phyloP scores from a whole-genome alignment of 2,113 vertebrate genomes.

The Hippotragus niger region DNA sequence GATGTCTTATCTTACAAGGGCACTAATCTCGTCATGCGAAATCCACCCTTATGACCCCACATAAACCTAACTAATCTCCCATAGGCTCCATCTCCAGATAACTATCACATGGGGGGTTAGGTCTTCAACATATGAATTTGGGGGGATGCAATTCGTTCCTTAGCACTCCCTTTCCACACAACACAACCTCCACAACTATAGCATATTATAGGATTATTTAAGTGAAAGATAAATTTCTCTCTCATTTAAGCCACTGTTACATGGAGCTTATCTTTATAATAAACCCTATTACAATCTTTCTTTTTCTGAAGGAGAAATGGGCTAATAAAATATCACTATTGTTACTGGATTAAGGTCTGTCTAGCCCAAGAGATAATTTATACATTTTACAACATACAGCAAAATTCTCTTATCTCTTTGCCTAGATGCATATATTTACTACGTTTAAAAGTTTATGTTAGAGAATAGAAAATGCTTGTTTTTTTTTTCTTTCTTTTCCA shows the following conservation, averaged over 20 bases:
- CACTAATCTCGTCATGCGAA: not conserved
- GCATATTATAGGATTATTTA: not conserved
- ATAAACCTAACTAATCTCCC: not conserved
- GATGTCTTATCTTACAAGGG: not conserved
- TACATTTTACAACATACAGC: not conserved
- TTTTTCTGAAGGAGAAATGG: not conserved
- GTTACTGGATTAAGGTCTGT: not conserved
- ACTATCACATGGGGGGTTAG: not conserved
- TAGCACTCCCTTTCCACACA: not conserved
- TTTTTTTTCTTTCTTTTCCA: not conserved
- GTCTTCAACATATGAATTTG: not conserved
- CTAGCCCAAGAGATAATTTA: not conserved
- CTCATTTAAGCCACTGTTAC: not conserved
- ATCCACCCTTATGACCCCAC: not conserved
- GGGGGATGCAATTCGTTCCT: not conserved
- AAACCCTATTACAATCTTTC: not conserved
- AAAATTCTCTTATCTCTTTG: not conserved
- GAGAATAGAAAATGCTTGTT: not conserved
- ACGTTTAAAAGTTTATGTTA: not conserved
- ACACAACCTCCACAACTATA: not conserved
- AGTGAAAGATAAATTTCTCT: not conserved
- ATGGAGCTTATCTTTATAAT: not conserved
- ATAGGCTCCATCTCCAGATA: not conserved
- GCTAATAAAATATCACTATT: not conserved
- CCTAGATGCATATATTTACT: not conserved